Evolutionary conservation across 1,140 invertebrate species (phyloP).

Genomic region (Cataglyphis hispanica): DNA sequence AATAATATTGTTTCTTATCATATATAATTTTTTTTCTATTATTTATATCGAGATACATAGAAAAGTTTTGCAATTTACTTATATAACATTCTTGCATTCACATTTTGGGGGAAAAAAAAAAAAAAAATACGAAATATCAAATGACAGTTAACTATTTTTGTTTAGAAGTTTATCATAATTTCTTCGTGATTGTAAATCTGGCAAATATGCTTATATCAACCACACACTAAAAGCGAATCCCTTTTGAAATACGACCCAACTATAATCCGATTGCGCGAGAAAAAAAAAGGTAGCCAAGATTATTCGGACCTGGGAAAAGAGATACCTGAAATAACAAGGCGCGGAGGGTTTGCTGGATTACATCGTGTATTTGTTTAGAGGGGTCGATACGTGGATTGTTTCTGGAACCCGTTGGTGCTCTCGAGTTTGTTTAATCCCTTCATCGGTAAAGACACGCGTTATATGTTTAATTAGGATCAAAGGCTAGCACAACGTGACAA

Average conservation of each 20-base stretch:
- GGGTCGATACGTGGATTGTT: slow-evolving; percentile 68
- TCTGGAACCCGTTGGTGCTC: slow-evolving; percentile 42
- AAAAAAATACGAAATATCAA: not conserved
- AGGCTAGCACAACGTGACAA: not conserved
- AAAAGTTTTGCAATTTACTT: not conserved
- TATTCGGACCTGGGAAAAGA: slow-evolving; percentile 52
- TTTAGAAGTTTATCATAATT: not conserved
- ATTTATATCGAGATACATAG: not conserved
- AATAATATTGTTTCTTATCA: not conserved
- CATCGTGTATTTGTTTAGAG: slow-evolving; percentile 70
- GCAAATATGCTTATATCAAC: slow-evolving; percentile 13
- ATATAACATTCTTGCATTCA: not conserved
- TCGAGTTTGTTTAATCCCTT: slow-evolving; percentile 49
- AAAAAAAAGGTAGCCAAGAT: slow-evolving; percentile 61
- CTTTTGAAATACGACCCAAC: slow-evolving; percentile 55
- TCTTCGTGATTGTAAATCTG: not conserved
- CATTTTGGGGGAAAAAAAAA: not conserved
- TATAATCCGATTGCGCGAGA: slow-evolving; percentile 67
- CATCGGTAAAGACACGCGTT: slow-evolving; percentile 15
- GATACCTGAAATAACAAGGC: slow-evolving; percentile 75
- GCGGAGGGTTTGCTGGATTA: slow-evolving; percentile 64
- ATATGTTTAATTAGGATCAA: slow-evolving; percentile 36
- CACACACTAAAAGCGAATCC: not conserved
- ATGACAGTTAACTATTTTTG: not conserved
- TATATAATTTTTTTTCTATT: not conserved